Evolutionary conservation across 2,113 vertebrate species (phyloP).

Genomic region (Uria aalge): DNA sequence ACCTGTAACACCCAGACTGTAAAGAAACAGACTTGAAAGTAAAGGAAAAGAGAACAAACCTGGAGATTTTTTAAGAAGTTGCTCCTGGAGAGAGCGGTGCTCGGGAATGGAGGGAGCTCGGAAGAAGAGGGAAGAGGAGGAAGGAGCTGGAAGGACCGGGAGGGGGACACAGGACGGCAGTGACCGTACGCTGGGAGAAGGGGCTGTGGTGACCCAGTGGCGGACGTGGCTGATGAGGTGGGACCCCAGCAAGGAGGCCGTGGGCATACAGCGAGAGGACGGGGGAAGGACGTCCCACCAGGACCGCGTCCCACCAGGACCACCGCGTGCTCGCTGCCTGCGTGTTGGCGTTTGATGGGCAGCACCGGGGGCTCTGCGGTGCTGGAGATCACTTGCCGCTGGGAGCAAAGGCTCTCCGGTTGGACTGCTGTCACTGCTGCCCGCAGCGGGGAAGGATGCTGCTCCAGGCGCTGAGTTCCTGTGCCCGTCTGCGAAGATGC

Average conservation of each 20-base stretch:
- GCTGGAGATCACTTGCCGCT: fast-evolving
- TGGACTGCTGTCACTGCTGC: not conserved
- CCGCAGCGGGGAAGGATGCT: fast-evolving
- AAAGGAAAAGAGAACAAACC: not conserved
- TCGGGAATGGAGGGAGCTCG: not conserved
- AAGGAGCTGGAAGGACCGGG: not conserved
- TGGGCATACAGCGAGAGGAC: fast-evolving
- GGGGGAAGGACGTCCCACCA: too few relatives aligned
- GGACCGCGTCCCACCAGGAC: too few relatives aligned
- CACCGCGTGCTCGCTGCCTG: not conserved
- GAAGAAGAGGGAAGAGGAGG: not conserved
- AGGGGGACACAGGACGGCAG: not conserved
- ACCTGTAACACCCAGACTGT: not conserved
- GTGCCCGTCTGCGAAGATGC: fast-evolving
- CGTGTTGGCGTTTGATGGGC: fast-evolving
- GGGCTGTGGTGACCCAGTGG: not conserved
- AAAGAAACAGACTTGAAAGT: not conserved
- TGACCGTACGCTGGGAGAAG: fast-evolving
- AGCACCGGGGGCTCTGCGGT: not conserved
- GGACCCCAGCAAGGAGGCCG: not conserved
- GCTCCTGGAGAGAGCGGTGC: not conserved
- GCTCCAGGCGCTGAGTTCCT: fast-evolving
- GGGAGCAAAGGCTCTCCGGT: fast-evolving
- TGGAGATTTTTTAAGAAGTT: not conserved
- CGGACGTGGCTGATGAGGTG: too few relatives aligned